These are phyloP conservation scores for Aphyosemion australe DNA, from an alignment of 2,113 vertebrate genomes.

Conservation along the genomic window DNA sequence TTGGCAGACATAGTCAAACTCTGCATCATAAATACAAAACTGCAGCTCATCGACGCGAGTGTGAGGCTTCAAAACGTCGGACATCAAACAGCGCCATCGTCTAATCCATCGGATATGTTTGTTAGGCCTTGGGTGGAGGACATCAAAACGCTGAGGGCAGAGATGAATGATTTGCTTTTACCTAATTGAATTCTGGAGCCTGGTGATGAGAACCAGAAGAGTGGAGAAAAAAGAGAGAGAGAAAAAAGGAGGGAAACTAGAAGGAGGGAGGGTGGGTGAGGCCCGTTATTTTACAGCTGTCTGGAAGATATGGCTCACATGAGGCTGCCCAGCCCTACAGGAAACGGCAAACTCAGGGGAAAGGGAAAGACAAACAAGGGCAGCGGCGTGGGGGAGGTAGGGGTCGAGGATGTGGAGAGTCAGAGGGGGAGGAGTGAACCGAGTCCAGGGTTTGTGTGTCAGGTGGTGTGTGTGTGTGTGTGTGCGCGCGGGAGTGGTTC, in stretches of 20 bases:
- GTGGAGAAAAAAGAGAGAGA: conserved; percentile 43
- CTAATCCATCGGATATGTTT: conserved; percentile 60
- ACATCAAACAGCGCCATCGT: conserved; percentile 50
- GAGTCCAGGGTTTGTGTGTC: conserved; percentile 70
- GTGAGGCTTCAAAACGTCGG: conserved; percentile 20
- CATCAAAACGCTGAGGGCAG: conserved; percentile 62
- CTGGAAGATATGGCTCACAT: conserved; percentile 79
- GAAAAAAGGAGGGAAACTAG: conserved; percentile 38
- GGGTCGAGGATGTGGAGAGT: conserved; percentile 38
- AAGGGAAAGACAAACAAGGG: conserved; percentile 84
- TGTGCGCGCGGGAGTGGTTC: conserved; percentile 75
- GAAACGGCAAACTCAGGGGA: conserved; percentile 79
- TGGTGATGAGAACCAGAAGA: conserved; percentile 71
- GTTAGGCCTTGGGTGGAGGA: conserved; percentile 55
- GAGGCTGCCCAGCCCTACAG: conserved; percentile 80
- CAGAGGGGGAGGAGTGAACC: conserved; percentile 61
- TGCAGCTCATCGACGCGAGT: conserved; percentile 24
- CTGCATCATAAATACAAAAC: conserved; percentile 21
- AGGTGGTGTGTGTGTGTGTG: conserved; percentile 51
- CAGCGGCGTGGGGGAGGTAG: conserved; percentile 56
- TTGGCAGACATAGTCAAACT: conserved; percentile 24
- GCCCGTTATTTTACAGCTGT: conserved; percentile 74
- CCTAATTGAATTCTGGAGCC: conserved; percentile 69
- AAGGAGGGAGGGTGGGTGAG: conserved; percentile 42
- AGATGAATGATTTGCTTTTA: conserved; percentile 61